Evolutionary conservation across 2,888 invertebrate species (phyloP).

Genomic region (Adelognathus sp.): DNA sequence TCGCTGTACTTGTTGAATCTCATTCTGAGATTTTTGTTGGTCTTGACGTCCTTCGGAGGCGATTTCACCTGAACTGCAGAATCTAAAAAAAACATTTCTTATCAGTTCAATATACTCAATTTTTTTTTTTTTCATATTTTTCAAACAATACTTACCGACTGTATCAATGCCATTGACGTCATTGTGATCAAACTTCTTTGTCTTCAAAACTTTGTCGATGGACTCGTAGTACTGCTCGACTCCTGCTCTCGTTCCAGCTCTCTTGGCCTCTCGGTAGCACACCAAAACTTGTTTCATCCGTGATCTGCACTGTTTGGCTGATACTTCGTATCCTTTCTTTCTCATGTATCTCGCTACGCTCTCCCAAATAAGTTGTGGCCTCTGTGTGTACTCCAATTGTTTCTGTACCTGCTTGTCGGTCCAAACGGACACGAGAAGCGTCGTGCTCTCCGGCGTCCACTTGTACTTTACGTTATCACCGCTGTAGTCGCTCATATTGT

Average conservation of each 20-base stretch:
- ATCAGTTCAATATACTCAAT: not conserved
- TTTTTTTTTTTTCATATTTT: not conserved
- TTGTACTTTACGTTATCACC: conserved; percentile 76
- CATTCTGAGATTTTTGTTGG: conserved; percentile 78
- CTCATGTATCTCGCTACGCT: conserved; percentile 78
- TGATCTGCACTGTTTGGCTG: conserved; percentile 78
- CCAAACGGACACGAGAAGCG: conserved; percentile 79
- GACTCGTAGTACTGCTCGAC: conserved; percentile 79
- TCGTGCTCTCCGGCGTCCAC: conserved; percentile 79
- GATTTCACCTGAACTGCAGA: conserved; percentile 71
- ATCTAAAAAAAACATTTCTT: conserved; percentile 64
- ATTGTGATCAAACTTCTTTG: conserved; percentile 66
- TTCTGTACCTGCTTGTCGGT: conserved; percentile 79
- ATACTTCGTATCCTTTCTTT: conserved; percentile 78
- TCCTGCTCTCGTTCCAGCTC: conserved; percentile 73
- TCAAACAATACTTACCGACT: conserved; percentile 74
- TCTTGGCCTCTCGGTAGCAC: conserved; percentile 78
- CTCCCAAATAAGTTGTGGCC: conserved; percentile 79
- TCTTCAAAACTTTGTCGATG: conserved; percentile 76
- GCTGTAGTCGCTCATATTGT: conserved; percentile 72
- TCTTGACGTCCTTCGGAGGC: conserved; percentile 78
- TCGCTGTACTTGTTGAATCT: conserved; percentile 74
- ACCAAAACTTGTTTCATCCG: conserved; percentile 79
- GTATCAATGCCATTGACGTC: conserved; percentile 74
- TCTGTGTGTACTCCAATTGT: conserved; percentile 74